Evolutionary conservation across 2,797 vertebrate species (phyloP), one percentile per base, ranked within the genome.

Genomic region (Molossus alvarezi): DNA sequence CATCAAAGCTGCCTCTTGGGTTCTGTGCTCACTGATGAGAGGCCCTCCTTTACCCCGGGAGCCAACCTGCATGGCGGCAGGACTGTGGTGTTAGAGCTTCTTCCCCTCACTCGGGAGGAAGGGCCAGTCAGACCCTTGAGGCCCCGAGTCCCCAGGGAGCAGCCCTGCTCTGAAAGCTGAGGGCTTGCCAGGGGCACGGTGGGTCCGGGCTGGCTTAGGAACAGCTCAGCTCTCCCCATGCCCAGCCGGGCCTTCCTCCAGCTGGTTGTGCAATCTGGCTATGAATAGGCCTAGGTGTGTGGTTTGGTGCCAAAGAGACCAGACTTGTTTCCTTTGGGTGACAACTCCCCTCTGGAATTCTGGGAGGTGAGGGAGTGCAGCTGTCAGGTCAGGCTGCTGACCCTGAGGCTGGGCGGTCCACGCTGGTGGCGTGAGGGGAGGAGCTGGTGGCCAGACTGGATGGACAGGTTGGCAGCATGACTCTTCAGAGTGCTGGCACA

Each of bases 351-450:
- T 92, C 80, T 90, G 97, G 94, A 95, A 98, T 97, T 97, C 95
- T 97, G 96, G 94, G 96, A 96, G 95, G 91, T 75, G 71, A 96
- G 79, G 51, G 71, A 92, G 69, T 17, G 4, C 88, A 92, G 95
- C 95, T 92, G 92, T 53, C 23, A 90, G 95, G 95, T 86, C 95
- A 79, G 71, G 88, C 72, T 53, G 7, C 86, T 88, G 88, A 94
- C 71, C 93, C 71, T 0, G 62, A 96, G 94, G 80, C n/a, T 5
- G 84, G 95, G 95, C 25, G 41, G 92, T 71, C 79, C 48, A 25
- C 84, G 58, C 86, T 27, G 86, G 95, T 97, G 97, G 97, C 20
- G 92, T 90, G 97, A 98, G 96, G 97, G 97, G 97, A 20, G 97
- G 96, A 81, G 86, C 82, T 53, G 3, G 79, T 41, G 83, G 85